Evolutionary conservation across 2,797 vertebrate species (phyloP).

Genomic region (Notolepis coatsorum): DNA sequence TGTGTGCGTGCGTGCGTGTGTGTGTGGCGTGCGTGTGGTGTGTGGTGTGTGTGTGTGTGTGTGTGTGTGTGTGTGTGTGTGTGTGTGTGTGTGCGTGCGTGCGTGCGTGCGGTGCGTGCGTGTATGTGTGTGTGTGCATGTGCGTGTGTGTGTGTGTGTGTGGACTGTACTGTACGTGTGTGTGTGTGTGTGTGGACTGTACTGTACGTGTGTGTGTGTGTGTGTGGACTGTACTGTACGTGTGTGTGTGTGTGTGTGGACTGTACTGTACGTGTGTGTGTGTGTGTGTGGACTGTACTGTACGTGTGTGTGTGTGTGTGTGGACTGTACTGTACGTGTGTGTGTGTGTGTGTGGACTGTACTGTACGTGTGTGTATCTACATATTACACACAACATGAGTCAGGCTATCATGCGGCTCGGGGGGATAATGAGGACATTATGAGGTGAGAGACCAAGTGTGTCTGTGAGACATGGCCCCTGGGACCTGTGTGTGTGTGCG

Average conservation of each 20-base stretch:
- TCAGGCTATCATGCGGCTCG: slow-evolving; percentile 45
- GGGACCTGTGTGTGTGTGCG: slow-evolving; percentile 25
- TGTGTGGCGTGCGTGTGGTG: too few relatives aligned
- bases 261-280: slow-evolving; percentile 7
- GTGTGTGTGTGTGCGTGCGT: slow-evolving; percentile 8
- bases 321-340: background rate
- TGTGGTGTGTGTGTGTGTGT: background rate
- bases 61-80: slow-evolving; percentile 7
- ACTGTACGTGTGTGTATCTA: slow-evolving; percentile 21
- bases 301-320: slow-evolving; percentile 11
- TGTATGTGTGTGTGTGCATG: slow-evolving; percentile 5
- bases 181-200: background rate
- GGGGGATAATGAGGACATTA: slow-evolving; percentile 59
- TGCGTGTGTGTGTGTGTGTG: slow-evolving; percentile 11
- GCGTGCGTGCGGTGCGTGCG: slow-evolving; percentile 7
- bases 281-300: slow-evolving; percentile 3
- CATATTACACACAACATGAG: slow-evolving; percentile 26
- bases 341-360: background rate
- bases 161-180: background rate
- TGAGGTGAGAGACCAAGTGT: slow-evolving; percentile 42
- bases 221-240: slow-evolving; percentile 3
- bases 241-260: slow-evolving; percentile 4
- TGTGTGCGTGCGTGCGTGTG: too few relatives aligned
- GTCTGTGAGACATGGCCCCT: slow-evolving; percentile 39
- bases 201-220: background rate